Evolutionary conservation across 2,888 invertebrate genomes (phyloP).

Genomic region (Eupithecia centaureata): DNA sequence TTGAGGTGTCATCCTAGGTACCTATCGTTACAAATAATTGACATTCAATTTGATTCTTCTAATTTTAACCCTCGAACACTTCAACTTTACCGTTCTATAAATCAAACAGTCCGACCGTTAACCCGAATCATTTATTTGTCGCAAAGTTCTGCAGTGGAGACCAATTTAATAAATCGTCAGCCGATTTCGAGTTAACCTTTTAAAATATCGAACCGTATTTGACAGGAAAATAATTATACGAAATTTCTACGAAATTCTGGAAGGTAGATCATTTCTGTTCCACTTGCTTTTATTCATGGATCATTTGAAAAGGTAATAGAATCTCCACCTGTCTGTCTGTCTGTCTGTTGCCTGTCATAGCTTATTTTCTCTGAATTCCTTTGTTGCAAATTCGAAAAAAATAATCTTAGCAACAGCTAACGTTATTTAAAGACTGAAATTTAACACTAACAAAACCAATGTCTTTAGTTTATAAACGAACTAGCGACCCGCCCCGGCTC

Average conservation of each 20-base stretch:
- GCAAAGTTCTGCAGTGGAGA: constrained; percentile 31
- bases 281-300: not conserved
- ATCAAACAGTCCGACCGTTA: constrained; percentile 28
- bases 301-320: not conserved
- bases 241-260: not conserved
- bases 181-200: constrained; percentile 25
- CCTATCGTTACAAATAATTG: not conserved
- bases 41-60: not conserved
- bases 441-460: not conserved
- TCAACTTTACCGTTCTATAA: constrained; percentile 11
- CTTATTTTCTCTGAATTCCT: not conserved
- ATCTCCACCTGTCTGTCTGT: not conserved
- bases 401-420: not conserved
- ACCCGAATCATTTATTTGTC: constrained; percentile 37
- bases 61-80: not conserved
- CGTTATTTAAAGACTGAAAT: not conserved
- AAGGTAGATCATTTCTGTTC: not conserved
- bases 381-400: not conserved
- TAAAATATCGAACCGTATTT: not conserved
- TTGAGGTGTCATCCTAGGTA: not conserved
- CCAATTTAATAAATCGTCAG: constrained; percentile 39
- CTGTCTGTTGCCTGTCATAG: not conserved
- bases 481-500: too few relatives aligned
- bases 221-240: not conserved
- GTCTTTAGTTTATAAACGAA: too few relatives aligned